Base-by-base conservation (phyloP, 1,140 invertebrate genomes). In the Procambarus clarkii region DNA sequence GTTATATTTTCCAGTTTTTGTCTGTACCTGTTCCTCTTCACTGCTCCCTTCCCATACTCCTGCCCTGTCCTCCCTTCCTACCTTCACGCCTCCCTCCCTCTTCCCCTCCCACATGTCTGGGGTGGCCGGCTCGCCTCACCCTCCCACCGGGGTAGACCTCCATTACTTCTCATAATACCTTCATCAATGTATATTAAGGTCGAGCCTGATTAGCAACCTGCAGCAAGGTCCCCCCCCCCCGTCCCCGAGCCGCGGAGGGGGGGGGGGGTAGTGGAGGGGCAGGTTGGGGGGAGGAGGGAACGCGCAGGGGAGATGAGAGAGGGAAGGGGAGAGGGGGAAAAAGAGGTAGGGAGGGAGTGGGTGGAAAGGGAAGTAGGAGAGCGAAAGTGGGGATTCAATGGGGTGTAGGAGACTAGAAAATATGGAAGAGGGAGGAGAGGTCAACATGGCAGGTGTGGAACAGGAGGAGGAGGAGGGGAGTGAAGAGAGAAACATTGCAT, bases 121-220 rank as follows among this genome's bases (percentile, higher is more conserved):
- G 54, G 13, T 15, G 3, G 24, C 34, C 24, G 24, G 9, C 18
- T 15, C 24, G 13, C 50, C 1, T 54, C 44, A 58, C 58, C 77
- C 21, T 13, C 18, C 24, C 48, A 77, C 77, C 7, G 13, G 50
- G 50, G 7, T 3, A 34, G 34, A 69, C 78, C 86, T 24, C 77
- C 86, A 88, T 88, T 88, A 88, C 34, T 77, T 69, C 45, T 80
- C 77, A 79, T 88, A 88, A 88, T 88, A 88, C 86, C 77, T 88
- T 88, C 86, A 88, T 88, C 86, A 88, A 80, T 64, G 86, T 80
- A 88, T 88, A 88, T 88, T 88, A 88, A 69, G 86, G 77, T 88
- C 86, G 54, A 54, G 45, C 77, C 86, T 88, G 86, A 88, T 88
- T 88, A 88, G 86, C 69, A 80, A 54, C 34, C 44, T 44, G 60